Conservation (phyloP, 2,888 invertebrate genomes). For the Sarcophaga subvicina region DNA sequence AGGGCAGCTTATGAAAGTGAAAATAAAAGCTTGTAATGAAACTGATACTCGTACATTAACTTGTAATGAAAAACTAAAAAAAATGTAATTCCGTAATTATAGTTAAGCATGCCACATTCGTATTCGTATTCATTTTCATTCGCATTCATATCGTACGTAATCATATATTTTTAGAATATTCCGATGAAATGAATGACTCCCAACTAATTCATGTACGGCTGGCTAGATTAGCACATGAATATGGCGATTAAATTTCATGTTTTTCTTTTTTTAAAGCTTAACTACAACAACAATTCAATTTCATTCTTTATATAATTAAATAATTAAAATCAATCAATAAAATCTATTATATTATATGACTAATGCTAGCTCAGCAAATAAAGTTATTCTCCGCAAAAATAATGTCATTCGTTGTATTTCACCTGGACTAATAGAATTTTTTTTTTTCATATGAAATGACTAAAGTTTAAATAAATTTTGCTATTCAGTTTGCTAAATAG, state of each 20-base stretch:
- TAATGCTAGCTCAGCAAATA: no score
- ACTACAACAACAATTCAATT: not conserved
- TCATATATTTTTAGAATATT: constrained; percentile 44
- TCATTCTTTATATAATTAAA: not conserved
- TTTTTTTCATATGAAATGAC: no score
- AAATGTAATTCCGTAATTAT: constrained; percentile 9
- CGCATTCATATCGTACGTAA: not conserved
- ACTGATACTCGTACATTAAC: not conserved
- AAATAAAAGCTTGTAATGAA: not conserved
- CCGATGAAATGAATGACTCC: no score
- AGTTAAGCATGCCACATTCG: constrained; percentile 36
- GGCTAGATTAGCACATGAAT: constrained; percentile 9
- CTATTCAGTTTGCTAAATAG: no score
- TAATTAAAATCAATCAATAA: constrained; percentile 21
- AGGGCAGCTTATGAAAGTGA: no score
- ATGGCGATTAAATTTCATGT: constrained; percentile 20
- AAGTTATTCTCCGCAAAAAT: no score
- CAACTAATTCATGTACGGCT: no score
- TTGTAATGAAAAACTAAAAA: not conserved
- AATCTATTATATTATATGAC: not conserved
- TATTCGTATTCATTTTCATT: not conserved
- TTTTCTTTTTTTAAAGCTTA: not conserved
- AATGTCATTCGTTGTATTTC: no score
- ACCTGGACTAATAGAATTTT: no score
- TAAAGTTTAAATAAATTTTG: no score